These are phyloP conservation scores for Pachydiplax longipennis DNA, from an alignment of 2,888 invertebrate species.

Conservation along the genomic window DNA sequence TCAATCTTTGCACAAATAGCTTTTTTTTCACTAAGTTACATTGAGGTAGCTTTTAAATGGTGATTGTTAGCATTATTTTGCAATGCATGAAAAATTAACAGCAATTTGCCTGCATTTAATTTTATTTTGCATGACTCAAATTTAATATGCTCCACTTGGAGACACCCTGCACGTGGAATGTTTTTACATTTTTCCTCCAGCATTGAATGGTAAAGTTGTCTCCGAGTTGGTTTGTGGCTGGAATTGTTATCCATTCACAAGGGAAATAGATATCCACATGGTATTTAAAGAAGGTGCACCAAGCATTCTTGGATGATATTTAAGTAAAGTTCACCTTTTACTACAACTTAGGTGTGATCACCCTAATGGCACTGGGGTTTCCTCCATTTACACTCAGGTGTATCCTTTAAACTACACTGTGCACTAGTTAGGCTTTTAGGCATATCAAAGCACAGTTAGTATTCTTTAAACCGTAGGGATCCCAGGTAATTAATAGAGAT, in stretches of 20 bases:
- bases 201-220: slow-evolving; percentile 53
- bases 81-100: too few species aligned
- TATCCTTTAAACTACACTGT: background rate
- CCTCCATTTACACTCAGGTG: background rate
- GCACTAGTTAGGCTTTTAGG: background rate
- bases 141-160: background rate
- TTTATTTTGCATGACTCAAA: background rate
- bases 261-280: background rate
- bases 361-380: background rate
- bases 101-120: too few species aligned
- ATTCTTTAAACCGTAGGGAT: too few species aligned
- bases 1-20: too few species aligned
- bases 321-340: background rate
- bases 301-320: background rate
- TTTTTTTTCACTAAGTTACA: too few species aligned
- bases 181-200: slow-evolving; percentile 47
- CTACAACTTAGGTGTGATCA: background rate
- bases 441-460: background rate
- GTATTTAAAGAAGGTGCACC: background rate
- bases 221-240: slow-evolving; percentile 51
- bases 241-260: background rate
- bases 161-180: background rate
- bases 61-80: too few species aligned
- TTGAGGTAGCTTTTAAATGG: too few species aligned
- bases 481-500: background rate